Conservation (phyloP, 2,797 vertebrate species). For the Thaleichthys pacificus region DNA sequence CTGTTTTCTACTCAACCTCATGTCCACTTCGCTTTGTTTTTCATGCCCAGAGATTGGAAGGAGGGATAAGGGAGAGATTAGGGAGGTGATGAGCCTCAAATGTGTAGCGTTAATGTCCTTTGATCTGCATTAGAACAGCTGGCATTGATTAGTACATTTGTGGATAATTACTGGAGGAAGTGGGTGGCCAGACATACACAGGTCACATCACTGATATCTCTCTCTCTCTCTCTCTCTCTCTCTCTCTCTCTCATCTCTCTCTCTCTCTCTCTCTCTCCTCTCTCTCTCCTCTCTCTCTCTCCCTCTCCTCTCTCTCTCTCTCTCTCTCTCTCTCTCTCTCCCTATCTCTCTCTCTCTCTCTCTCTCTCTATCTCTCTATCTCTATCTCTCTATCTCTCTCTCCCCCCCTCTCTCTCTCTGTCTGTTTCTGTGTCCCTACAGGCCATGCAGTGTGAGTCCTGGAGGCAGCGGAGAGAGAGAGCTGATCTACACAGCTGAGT, state of each 20-base stretch:
- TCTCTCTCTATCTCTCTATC: not conserved
- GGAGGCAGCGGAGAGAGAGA: no score
- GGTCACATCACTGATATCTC: conserved; percentile 50
- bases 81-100: conserved; percentile 60
- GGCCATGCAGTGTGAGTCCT: no score
- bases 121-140: conserved; percentile 69
- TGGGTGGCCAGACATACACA: conserved; percentile 65
- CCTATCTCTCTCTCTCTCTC: not conserved
- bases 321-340: no score
- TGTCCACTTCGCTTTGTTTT: conserved; percentile 50
- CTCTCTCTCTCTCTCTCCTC: not conserved
- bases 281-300: not conserved
- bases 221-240: conserved; percentile 19
- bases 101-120: conserved; percentile 70
- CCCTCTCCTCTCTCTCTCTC: not conserved
- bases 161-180: conserved; percentile 65
- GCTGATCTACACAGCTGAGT: no score
- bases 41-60: conserved; percentile 33
- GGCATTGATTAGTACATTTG: conserved; percentile 71
- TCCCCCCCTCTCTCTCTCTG: not conserved
- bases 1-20: not conserved
- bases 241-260: not conserved
- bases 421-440: not conserved
- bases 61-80: conserved; percentile 30
- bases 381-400: not conserved